These are phyloP conservation scores for Gymnocheta viridis DNA, from an alignment of 2,888 invertebrate genomes.

Conservation along the genomic window DNA sequence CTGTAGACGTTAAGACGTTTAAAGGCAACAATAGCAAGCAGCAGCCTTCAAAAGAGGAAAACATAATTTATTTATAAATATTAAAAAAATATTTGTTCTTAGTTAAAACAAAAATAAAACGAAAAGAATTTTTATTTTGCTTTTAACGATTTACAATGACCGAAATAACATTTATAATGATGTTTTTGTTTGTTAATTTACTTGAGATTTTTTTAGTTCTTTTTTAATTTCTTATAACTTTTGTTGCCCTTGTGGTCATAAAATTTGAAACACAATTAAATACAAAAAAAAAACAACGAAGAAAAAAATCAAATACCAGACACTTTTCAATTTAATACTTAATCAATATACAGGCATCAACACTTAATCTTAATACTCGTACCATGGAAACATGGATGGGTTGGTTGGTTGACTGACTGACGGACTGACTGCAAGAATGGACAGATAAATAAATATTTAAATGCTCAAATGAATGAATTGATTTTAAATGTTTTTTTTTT, in stretches of 20 bases:
- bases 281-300: neutral
- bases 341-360: slow-evolving; percentile 58
- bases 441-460: slow-evolving; percentile 45
- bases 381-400: neutral
- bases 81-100: slow-evolving; percentile 4
- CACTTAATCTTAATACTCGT: slow-evolving; percentile 52
- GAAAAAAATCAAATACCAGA: slow-evolving; percentile 39
- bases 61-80: slow-evolving; percentile 54
- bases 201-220: slow-evolving; percentile 2
- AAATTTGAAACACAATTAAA: slow-evolving; percentile 48
- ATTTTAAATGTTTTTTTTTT: slow-evolving; percentile 13
- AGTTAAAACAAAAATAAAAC: neutral
- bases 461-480: slow-evolving; percentile 41
- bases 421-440: slow-evolving; percentile 21
- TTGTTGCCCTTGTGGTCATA: slow-evolving; percentile 30
- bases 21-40: slow-evolving; percentile 2
- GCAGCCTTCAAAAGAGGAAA: slow-evolving; percentile 14
- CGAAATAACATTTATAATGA: slow-evolving; percentile 47
- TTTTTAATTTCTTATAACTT: slow-evolving; percentile 16
- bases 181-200: slow-evolving; percentile 38
- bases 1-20: neutral
- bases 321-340: slow-evolving; percentile 55
- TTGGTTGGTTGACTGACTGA: slow-evolving; percentile 15
- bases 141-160: slow-evolving; percentile 36
- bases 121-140: slow-evolving; percentile 35